These are phyloP conservation scores for Epinotia brunnichana DNA, from an alignment of 2,888 invertebrate species.

Conservation along the genomic window DNA sequence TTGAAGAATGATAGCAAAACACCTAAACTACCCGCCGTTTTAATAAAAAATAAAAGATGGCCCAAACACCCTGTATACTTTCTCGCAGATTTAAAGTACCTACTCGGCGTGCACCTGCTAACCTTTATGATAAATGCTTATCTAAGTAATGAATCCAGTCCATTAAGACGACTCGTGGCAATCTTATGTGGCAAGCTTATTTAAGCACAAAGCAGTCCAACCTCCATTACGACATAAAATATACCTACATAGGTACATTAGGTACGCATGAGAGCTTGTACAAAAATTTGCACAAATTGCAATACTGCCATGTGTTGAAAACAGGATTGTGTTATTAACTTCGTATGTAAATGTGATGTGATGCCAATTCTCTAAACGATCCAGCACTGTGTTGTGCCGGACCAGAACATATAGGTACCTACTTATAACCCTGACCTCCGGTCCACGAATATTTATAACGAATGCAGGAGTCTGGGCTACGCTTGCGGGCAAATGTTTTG, in stretches of 20 bases:
- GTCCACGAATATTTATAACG: too few relatives aligned
- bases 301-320: too few relatives aligned
- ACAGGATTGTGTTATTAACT: too few relatives aligned
- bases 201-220: not conserved
- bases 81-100: not conserved
- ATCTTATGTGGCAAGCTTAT: not conserved
- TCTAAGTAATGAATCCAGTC: conserved; percentile 19
- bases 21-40: too few relatives aligned
- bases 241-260: not conserved
- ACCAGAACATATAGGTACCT: not conserved
- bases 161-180: conserved; percentile 25
- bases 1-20: too few relatives aligned
- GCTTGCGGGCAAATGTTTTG: not conserved
- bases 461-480: not conserved
- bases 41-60: too few relatives aligned
- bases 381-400: not conserved
- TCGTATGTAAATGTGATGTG: not conserved
- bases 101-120: not conserved
- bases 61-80: too few relatives aligned
- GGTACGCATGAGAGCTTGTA: not conserved
- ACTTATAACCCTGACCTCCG: too few relatives aligned
- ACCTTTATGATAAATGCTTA: conserved; percentile 12
- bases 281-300: too few relatives aligned
- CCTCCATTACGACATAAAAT: not conserved
- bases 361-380: not conserved